phyloP scores from a whole-genome alignment of 2,888 invertebrate species.

The Plebejus anna region DNA sequence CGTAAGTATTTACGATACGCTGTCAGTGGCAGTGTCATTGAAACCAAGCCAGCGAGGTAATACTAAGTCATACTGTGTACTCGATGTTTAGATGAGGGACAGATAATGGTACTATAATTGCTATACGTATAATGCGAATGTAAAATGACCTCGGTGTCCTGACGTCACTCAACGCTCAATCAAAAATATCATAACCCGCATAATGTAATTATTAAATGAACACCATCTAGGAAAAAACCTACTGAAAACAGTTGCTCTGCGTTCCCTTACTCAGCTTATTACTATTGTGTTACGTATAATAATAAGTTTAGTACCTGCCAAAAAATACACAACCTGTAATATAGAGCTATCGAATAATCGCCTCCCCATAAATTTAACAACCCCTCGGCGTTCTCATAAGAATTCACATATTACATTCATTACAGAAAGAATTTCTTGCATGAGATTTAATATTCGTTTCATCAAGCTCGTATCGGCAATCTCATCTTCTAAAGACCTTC shows the following conservation, averaged over 20 bases:
- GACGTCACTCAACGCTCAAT: not conserved
- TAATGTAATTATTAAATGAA: no score
- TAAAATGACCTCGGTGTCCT: not conserved
- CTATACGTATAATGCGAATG: not conserved
- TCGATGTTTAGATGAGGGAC: not conserved
- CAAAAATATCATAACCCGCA: not conserved
- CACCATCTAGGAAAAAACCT: not conserved
- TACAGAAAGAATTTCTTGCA: not conserved
- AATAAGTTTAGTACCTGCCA: not conserved
- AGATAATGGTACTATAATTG: not conserved
- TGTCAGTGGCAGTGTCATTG: not conserved
- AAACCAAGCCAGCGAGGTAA: not conserved
- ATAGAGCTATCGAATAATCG: not conserved
- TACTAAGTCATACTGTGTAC: not conserved
- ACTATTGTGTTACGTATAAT: no score
- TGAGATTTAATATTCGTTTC: conserved; percentile 3
- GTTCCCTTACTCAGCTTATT: not conserved
- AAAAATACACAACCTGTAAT: not conserved
- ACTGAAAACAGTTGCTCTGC: not conserved
- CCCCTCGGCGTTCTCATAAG: not conserved
- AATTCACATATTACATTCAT: conserved; percentile 1
- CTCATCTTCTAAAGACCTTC: conserved; percentile 1
- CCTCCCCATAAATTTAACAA: not conserved
- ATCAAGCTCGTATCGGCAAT: not conserved
- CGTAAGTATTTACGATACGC: conserved; percentile 75